These are phyloP conservation scores for Dicaeum eximium DNA, from an alignment of 2,113 vertebrate genomes.

Conservation along the genomic window DNA sequence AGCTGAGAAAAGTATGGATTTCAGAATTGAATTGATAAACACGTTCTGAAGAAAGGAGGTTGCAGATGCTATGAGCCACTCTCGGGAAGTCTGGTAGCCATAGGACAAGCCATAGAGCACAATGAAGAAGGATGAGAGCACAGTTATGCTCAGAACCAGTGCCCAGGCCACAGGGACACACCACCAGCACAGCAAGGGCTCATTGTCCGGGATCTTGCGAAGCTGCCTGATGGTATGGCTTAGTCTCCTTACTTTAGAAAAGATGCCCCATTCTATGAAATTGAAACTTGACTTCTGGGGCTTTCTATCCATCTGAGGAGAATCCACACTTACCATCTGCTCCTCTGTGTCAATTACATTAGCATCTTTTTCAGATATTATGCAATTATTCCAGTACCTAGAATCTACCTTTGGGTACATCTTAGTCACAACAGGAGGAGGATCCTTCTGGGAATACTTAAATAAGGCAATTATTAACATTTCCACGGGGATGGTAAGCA, in stretches of 20 bases:
- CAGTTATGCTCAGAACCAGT: not conserved
- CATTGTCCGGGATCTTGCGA: not conserved
- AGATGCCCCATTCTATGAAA: rapidly evolving
- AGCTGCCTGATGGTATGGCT: not conserved
- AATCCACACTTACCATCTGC: rapidly evolving
- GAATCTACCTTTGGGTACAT: not conserved
- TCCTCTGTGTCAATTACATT: conserved; percentile 4
- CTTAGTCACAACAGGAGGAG: not conserved
- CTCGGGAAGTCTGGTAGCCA: conserved; percentile 45
- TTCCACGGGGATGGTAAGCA: conserved; percentile 62
- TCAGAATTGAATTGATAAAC: conserved; percentile 52
- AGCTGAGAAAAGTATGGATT: conserved; percentile 1
- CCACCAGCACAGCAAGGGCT: not conserved
- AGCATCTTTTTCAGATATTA: conserved; percentile 9
- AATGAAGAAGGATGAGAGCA: conserved; percentile 59
- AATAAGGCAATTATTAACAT: conserved; percentile 56
- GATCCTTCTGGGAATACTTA: conserved; percentile 38
- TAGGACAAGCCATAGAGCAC: conserved; percentile 71
- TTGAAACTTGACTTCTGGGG: not conserved
- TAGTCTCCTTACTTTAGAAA: not conserved
- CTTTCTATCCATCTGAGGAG: not conserved
- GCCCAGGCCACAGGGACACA: conserved; percentile 24
- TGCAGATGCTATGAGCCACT: conserved; percentile 69
- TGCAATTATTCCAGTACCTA: not conserved
- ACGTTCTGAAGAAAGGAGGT: conserved; percentile 49